A percentile compares a stretch with the other conserved stretches of the same genome.
Evolutionary conservation across 2,888 invertebrate species (phyloP).

Genomic region (Ditylenchus weischeri): DNA sequence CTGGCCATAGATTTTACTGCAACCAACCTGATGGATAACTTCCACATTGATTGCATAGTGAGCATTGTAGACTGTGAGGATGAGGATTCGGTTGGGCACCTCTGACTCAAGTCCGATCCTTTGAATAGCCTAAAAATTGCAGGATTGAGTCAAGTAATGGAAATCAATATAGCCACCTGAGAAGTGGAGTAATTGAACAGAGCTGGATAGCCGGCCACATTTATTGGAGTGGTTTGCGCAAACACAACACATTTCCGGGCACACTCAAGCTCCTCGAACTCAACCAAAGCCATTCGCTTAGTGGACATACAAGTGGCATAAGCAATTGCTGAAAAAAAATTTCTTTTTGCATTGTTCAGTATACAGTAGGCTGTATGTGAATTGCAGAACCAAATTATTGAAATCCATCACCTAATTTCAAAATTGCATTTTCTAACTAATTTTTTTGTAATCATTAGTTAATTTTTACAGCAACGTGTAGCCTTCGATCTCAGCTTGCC

Average conservation of each 20-base stretch:
- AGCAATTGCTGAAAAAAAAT: constrained; percentile 45
- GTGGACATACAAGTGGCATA: constrained; percentile 53
- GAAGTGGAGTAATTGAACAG: constrained; percentile 63
- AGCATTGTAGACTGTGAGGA: constrained; percentile 95
- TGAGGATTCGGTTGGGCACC: constrained; percentile 88
- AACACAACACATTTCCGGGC: constrained; percentile 52
- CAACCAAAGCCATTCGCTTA: constrained; percentile 54
- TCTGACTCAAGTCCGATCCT: constrained; percentile 62
- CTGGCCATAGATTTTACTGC: background rate
- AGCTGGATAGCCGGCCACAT: constrained; percentile 60
- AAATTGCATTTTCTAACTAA: too few relatives aligned
- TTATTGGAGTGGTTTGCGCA: constrained; percentile 55
- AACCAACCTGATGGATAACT: constrained; percentile 32
- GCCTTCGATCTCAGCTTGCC: too few relatives aligned
- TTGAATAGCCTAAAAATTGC: constrained; percentile 5
- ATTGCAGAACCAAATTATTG: too few relatives aligned
- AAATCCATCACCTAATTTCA: too few relatives aligned
- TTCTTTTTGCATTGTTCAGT: too few relatives aligned
- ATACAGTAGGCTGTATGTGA: too few relatives aligned
- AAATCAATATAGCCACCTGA: background rate
- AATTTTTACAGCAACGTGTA: too few relatives aligned
- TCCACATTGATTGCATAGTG: constrained; percentile 95
- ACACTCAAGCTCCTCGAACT: constrained; percentile 51
- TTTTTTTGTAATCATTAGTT: too few relatives aligned
- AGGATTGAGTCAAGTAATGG: too few relatives aligned